Percentiles rank a stretch among this genome's conserved stretches.
Conservation (phyloP, 2,113 vertebrate genomes). For the Psilopsiagon aymara region DNA sequence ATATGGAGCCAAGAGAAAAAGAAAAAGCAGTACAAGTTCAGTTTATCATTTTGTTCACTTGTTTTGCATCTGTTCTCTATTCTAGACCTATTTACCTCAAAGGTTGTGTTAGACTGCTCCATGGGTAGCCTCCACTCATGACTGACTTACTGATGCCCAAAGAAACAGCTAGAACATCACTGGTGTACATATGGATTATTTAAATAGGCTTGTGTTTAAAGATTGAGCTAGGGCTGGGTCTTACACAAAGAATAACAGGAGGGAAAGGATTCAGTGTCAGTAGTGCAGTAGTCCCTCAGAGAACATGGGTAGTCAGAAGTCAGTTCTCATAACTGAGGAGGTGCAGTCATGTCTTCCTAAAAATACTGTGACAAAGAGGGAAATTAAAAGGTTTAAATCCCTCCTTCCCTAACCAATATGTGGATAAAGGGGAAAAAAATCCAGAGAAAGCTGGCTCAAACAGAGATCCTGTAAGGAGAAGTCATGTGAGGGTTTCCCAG, state of each 20-base stretch:
- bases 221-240: neutral
- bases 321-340: neutral
- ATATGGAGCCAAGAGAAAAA: neutral
- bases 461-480: neutral
- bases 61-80: neutral
- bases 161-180: neutral
- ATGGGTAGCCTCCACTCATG: neutral
- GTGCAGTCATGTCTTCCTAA: neutral
- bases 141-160: neutral
- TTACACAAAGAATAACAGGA: neutral
- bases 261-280: neutral
- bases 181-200: neutral
- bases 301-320: neutral
- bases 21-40: neutral
- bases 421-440: neutral
- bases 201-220: neutral
- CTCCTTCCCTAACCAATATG: neutral
- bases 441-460: neutral
- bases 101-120: neutral
- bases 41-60: neutral
- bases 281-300: neutral
- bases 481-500: neutral
- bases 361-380: neutral
- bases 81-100: neutral
- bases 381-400: neutral